A percentile compares a stretch with the other conserved stretches of the same genome.
Conservation (phyloP, 2,888 invertebrate species). For the Coelogynopora nodosa region DNA sequence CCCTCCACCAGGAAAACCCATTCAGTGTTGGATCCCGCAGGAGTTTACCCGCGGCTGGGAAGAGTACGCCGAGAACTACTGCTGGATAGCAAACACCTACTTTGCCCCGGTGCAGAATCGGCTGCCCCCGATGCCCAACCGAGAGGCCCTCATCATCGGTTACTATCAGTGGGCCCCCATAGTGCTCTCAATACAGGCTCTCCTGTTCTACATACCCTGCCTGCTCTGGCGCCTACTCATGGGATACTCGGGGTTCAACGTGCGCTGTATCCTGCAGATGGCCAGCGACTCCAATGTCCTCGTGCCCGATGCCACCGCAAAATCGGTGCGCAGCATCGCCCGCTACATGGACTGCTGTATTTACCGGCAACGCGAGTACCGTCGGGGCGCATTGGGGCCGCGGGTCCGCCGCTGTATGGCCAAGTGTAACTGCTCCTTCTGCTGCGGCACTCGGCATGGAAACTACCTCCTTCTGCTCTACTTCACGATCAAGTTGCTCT, state of each 20-base stretch:
- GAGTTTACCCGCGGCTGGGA: slow-evolving; percentile 64
- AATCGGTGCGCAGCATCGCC: slow-evolving; percentile 45
- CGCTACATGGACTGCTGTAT: slow-evolving; percentile 46
- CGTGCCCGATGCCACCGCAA: slow-evolving; percentile 40
- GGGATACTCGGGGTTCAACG: slow-evolving; percentile 64
- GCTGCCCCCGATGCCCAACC: slow-evolving; percentile 54
- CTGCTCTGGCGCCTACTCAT: slow-evolving; percentile 63
- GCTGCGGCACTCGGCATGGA: slow-evolving; percentile 51
- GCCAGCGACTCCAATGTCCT: slow-evolving; percentile 51
- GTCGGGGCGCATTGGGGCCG: slow-evolving; percentile 16
- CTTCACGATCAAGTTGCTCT: slow-evolving; percentile 60
- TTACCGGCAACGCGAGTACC: slow-evolving; percentile 43
- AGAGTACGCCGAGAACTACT: slow-evolving; percentile 64
- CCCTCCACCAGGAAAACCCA: slow-evolving; percentile 49
- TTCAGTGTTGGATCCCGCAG: slow-evolving; percentile 63
- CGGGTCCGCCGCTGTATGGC: slow-evolving; percentile 44
- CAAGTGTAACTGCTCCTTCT: slow-evolving; percentile 15
- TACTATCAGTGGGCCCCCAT: slow-evolving; percentile 63
- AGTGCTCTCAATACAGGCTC: slow-evolving; percentile 62
- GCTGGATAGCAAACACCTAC: slow-evolving; percentile 65
- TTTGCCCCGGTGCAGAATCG: slow-evolving; percentile 59
- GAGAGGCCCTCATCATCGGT: slow-evolving; percentile 40
- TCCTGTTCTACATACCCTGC: slow-evolving; percentile 64
- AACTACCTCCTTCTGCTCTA: slow-evolving; percentile 63
- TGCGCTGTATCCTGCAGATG: slow-evolving; percentile 56